Conservation (phyloP, 2,797 vertebrate species). For the Saxicola maurus region DNA sequence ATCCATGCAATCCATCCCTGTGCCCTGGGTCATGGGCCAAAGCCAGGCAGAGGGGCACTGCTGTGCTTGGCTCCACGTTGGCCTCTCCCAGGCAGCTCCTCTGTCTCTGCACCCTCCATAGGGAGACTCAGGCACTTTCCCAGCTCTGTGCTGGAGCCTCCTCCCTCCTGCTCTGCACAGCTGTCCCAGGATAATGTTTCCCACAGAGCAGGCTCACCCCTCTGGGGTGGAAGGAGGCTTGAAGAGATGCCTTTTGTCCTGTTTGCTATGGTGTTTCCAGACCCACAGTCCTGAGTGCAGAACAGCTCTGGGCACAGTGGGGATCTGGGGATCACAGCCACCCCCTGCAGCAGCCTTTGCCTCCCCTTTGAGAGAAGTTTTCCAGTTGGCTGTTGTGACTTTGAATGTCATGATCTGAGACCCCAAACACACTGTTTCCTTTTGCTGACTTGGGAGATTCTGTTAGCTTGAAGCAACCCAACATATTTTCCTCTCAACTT, state of each 20-base stretch:
- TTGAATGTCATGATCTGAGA: rapidly evolving
- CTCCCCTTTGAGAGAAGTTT: background rate
- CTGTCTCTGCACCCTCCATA: rapidly evolving
- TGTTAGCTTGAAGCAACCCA: background rate
- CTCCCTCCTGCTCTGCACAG: background rate
- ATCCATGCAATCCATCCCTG: rapidly evolving
- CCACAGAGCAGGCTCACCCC: background rate
- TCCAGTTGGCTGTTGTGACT: background rate
- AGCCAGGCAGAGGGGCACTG: rapidly evolving
- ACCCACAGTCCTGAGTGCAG: background rate
- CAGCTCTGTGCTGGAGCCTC: background rate
- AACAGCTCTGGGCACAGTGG: background rate
- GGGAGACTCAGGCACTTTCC: background rate
- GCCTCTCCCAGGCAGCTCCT: background rate
- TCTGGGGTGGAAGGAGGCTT: background rate
- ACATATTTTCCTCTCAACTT: background rate
- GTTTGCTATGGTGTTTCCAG: background rate
- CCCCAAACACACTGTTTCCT: background rate
- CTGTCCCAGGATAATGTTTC: background rate
- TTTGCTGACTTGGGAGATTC: background rate
- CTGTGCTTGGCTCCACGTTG: rapidly evolving
- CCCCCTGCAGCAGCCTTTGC: background rate
- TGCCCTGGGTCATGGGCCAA: rapidly evolving
- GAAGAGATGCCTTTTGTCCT: background rate
- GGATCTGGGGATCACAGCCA: background rate